Conservation (phyloP, 2,113 vertebrate species). For the Leucoraja erinaceus region DNA sequence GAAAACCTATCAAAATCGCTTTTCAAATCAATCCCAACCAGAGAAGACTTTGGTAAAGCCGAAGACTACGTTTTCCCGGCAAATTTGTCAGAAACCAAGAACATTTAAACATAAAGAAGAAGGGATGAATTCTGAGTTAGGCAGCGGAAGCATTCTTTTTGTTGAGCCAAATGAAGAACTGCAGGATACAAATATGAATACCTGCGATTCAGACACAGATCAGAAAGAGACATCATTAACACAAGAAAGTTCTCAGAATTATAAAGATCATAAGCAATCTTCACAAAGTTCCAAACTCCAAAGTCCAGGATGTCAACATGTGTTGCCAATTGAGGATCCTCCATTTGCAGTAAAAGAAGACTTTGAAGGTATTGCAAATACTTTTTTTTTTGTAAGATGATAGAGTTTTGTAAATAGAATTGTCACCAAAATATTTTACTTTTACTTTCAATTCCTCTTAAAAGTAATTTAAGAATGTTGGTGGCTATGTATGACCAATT, state of each 20-base stretch:
- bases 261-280: not conserved
- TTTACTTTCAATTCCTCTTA: not conserved
- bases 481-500: not conserved
- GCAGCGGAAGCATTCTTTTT: not conserved
- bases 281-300: not conserved
- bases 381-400: not conserved
- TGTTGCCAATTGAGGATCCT: not conserved
- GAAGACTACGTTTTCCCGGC: slow-evolving; percentile 2
- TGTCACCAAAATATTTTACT: not conserved
- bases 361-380: not conserved
- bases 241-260: not conserved
- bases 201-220: not conserved
- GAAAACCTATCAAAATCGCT: not conserved
- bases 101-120: not conserved
- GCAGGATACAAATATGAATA: not conserved
- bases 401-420: not conserved
- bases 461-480: not conserved
- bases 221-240: not conserved
- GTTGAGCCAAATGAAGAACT: not conserved
- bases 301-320: slow-evolving; percentile 10
- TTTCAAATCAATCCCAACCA: slow-evolving; percentile 17
- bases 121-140: not conserved
- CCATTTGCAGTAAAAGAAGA: not conserved
- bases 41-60: not conserved
- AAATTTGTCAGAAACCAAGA: not conserved